Conservation (phyloP, 1,140 invertebrate species). For the Pseudomyrmex pallidus region DNA sequence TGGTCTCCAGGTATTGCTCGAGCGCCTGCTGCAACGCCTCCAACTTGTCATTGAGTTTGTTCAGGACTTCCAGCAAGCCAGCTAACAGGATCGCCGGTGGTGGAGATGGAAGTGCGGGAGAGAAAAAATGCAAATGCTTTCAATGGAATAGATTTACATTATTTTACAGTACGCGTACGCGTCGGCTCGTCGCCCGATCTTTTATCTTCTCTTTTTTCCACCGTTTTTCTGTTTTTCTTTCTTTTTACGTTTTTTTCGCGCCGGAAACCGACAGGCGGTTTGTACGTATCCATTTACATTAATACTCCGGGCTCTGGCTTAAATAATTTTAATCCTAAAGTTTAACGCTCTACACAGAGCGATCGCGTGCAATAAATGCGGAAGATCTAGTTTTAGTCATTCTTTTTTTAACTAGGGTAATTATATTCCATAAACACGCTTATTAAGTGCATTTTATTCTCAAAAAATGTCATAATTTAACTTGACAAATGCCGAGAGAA, state of each 20-base stretch:
- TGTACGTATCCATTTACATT: conserved; percentile 57
- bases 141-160: conserved; percentile 71
- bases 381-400: not conserved
- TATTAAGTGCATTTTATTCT: not conserved
- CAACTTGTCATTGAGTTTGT: conserved; percentile 87
- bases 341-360: conserved; percentile 7
- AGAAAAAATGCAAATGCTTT: conserved; percentile 72
- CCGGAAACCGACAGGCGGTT: conserved; percentile 39
- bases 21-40: conserved; percentile 90
- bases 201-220: conserved; percentile 2
- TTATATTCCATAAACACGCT: not conserved
- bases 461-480: not conserved
- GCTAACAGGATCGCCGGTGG: conserved; percentile 71
- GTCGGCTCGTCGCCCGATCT: conserved; percentile 42
- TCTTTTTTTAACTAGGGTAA: conserved; percentile 1
- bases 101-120: not conserved
- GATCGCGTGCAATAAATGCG: conserved; percentile 33
- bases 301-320: conserved; percentile 40
- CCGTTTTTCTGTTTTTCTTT: not conserved
- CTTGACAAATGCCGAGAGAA: not conserved
- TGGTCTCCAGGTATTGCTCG: conserved; percentile 94
- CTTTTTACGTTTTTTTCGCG: conserved; percentile 13
- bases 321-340: conserved; percentile 47
- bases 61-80: conserved; percentile 87
- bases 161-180: conserved; percentile 66